Conservation (phyloP, 2,113 vertebrate genomes). For the Actinemys pallida region DNA sequence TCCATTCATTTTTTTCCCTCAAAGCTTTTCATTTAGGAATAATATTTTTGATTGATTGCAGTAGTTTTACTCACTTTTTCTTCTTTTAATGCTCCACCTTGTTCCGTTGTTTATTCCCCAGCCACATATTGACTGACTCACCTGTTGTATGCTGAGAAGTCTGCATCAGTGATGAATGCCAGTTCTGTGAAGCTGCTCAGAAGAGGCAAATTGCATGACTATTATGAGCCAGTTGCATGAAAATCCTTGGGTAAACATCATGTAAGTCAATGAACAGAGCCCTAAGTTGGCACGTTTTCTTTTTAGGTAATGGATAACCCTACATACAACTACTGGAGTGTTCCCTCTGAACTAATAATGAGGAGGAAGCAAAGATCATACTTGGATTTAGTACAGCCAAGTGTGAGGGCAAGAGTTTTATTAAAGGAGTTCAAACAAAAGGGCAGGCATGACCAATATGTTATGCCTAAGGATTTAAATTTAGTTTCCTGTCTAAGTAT, state of each 20-base stretch:
- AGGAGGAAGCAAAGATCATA: slow-evolving; percentile 76
- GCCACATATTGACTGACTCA: slow-evolving; percentile 64
- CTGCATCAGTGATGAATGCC: slow-evolving; percentile 59
- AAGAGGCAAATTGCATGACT: slow-evolving; percentile 72
- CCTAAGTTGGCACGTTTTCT: slow-evolving; percentile 68
- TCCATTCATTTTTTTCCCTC: slow-evolving; percentile 15
- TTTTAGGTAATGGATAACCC: slow-evolving; percentile 77
- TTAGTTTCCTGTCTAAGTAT: slow-evolving; percentile 72
- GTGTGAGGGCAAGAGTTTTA: slow-evolving; percentile 77
- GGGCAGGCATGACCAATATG: slow-evolving; percentile 75
- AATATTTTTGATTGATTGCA: slow-evolving; percentile 67
- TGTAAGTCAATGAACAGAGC: slow-evolving; percentile 72
- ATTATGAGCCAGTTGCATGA: slow-evolving; percentile 72
- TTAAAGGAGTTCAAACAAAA: slow-evolving; percentile 77
- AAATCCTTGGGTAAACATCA: slow-evolving; percentile 76
- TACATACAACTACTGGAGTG: slow-evolving; percentile 60
- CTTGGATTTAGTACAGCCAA: slow-evolving; percentile 77
- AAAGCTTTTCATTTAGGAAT: slow-evolving; percentile 52
- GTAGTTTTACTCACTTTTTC: slow-evolving; percentile 7
- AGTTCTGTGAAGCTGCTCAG: slow-evolving; percentile 59
- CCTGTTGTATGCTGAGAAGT: slow-evolving; percentile 67
- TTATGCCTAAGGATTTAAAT: slow-evolving; percentile 80
- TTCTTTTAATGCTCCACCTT: slow-evolving; percentile 41
- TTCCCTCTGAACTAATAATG: slow-evolving; percentile 77
- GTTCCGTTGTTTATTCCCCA: slow-evolving; percentile 65